phyloP scores from a whole-genome alignment of 2,113 vertebrate species.

The Lagopus muta region DNA sequence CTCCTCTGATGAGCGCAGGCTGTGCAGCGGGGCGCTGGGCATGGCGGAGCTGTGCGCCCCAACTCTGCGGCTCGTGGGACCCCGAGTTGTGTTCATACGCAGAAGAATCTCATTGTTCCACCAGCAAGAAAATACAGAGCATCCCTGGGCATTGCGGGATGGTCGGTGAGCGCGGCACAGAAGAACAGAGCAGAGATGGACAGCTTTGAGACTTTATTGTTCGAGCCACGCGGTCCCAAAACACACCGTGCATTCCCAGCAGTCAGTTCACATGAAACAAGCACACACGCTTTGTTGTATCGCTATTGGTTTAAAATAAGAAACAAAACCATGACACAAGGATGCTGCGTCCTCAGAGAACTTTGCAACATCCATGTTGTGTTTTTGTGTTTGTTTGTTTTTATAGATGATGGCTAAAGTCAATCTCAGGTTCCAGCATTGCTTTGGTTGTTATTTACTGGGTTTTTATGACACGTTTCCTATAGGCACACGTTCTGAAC shows the following conservation, averaged over 20 bases:
- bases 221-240: slow-evolving; percentile 60
- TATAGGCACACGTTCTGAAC: background rate
- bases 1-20: background rate
- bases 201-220: slow-evolving; percentile 45
- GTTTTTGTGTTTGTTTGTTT: background rate
- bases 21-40: too few relatives aligned
- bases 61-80: too few relatives aligned
- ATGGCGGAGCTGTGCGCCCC: too few relatives aligned
- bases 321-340: background rate
- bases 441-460: background rate
- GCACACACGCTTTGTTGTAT: slow-evolving; percentile 29
- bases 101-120: rapidly evolving
- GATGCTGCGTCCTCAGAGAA: slow-evolving; percentile 26
- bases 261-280: slow-evolving; percentile 52
- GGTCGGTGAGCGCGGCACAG: background rate
- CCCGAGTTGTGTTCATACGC: background rate
- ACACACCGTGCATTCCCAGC: slow-evolving; percentile 59
- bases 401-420: background rate
- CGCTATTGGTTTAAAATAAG: background rate
- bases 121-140: too few relatives aligned
- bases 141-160: rapidly evolving
- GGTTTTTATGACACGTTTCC: background rate
- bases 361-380: background rate
- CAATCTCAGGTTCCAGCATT: background rate
- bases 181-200: background rate